Conservation (phyloP, 2,797 vertebrate genomes). For the Phalloptychus januarius region DNA sequence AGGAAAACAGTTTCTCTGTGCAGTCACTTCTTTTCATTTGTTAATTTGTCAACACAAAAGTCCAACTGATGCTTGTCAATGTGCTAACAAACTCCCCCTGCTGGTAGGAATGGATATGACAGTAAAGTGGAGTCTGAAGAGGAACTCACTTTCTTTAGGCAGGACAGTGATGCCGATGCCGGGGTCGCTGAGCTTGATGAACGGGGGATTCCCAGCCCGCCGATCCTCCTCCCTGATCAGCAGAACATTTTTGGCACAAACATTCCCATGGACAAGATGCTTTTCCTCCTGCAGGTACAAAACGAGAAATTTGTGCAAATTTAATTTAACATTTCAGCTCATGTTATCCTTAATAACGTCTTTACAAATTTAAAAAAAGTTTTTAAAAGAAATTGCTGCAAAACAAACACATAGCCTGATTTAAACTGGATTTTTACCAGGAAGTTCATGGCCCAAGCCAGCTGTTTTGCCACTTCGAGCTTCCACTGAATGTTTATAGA, state of each 20-base stretch:
- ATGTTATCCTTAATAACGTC: not conserved
- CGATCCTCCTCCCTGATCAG: slow-evolving; percentile 94
- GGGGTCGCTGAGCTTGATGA: slow-evolving; percentile 96
- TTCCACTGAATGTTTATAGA: slow-evolving; percentile 95
- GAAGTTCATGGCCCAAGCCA: slow-evolving; percentile 97
- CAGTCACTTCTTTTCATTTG: not conserved
- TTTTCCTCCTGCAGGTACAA: slow-evolving; percentile 88
- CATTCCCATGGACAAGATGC: slow-evolving; percentile 91
- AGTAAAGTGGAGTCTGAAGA: not conserved
- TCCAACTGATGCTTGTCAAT: not conserved
- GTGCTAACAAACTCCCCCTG: not conserved
- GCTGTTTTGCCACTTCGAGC: slow-evolving; percentile 95
- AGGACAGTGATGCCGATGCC: slow-evolving; percentile 92
- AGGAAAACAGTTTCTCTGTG: not conserved
- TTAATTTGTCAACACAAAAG: not conserved
- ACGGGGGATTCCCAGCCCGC: slow-evolving; percentile 89
- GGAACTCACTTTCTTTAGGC: slow-evolving; percentile 91
- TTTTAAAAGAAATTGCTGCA: not conserved
- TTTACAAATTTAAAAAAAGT: not conserved
- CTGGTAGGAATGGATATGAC: slow-evolving; percentile 20
- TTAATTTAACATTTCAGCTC: not conserved
- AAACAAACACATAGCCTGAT: not conserved
- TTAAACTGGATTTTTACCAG: slow-evolving; percentile 81
- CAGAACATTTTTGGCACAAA: slow-evolving; percentile 95
- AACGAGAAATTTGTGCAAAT: not conserved